Conservation (phyloP, 2,797 vertebrate species). For the Aplochiton taeniatus region DNA sequence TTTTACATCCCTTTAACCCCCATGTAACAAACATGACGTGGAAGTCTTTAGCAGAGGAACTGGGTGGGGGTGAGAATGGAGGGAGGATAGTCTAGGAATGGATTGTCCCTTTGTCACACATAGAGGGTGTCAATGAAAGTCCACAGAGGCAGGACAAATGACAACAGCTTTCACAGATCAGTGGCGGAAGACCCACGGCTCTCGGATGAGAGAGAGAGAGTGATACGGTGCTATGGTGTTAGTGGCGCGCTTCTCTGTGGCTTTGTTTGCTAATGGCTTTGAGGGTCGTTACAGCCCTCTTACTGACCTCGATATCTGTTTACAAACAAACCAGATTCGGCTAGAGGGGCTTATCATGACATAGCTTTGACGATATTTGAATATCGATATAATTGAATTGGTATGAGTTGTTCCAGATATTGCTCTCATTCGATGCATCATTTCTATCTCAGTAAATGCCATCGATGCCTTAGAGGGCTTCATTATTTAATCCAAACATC, state of each 20-base stretch:
- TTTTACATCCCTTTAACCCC: background rate
- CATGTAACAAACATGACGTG: background rate
- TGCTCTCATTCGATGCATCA: no score
- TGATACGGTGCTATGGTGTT: conserved; percentile 39
- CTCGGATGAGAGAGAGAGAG: conserved; percentile 23
- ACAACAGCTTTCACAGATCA: conserved; percentile 52
- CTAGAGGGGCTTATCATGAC: background rate
- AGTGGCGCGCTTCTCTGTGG: conserved; percentile 5
- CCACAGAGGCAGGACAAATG: conserved; percentile 24
- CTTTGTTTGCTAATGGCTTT: conserved; percentile 63
- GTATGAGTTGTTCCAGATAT: no score
- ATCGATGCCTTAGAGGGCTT: background rate
- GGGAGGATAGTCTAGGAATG: background rate
- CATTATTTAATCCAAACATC: no score
- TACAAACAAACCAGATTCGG: conserved; percentile 37
- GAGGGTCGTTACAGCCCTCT: conserved; percentile 26
- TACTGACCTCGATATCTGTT: conserved; percentile 33
- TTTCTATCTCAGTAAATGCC: background rate
- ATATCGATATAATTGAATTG: no score
- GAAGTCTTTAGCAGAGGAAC: conserved; percentile 1
- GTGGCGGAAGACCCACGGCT: conserved; percentile 32
- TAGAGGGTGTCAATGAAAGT: conserved; percentile 20
- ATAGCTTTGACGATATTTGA: no score
- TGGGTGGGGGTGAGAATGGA: background rate
- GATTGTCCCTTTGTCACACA: conserved; percentile 13